Conservation (phyloP, 2,888 invertebrate species). For the Sinodicranocentrus sp. region DNA sequence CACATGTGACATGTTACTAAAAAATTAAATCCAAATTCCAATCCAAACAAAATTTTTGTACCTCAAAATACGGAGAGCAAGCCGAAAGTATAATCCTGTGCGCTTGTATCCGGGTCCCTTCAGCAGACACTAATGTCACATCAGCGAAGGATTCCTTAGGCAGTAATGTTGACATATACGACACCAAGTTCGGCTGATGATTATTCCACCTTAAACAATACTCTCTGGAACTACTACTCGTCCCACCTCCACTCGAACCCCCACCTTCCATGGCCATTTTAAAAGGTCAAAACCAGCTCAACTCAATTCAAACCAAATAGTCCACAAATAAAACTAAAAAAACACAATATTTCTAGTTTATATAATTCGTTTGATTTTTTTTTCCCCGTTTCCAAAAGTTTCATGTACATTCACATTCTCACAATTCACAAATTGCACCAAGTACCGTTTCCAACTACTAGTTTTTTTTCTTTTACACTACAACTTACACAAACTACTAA, state of each 20-base stretch:
- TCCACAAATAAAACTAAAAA: too few relatives aligned
- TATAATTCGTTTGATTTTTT: too few relatives aligned
- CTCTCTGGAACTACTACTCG: slow-evolving; percentile 77
- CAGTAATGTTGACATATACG: slow-evolving; percentile 90
- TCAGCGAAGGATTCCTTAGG: slow-evolving; percentile 92
- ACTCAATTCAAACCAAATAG: too few relatives aligned
- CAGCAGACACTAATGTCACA: slow-evolving; percentile 91
- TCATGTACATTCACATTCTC: too few relatives aligned
- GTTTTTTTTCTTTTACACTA: too few relatives aligned
- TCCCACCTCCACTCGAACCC: slow-evolving; percentile 43
- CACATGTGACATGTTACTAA: too few relatives aligned
- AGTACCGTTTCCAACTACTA: too few relatives aligned
- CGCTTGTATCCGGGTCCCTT: slow-evolving; percentile 91
- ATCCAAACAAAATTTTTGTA: slow-evolving; percentile 77
- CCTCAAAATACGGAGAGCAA: slow-evolving; percentile 96
- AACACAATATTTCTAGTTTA: too few relatives aligned
- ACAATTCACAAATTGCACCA: too few relatives aligned
- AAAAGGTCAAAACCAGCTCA: too few relatives aligned
- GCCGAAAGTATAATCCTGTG: slow-evolving; percentile 94
- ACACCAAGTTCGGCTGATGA: slow-evolving; percentile 95
- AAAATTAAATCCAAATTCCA: background rate
- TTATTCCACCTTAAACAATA: slow-evolving; percentile 94
- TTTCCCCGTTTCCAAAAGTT: too few relatives aligned
- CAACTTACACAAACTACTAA: too few relatives aligned
- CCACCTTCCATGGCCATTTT: slow-evolving; percentile 48